Percentiles rank a stretch among this genome's conserved stretches.
phyloP scores from a whole-genome alignment of 1,140 invertebrate genomes.

The Caenorhabditis brenneri region DNA sequence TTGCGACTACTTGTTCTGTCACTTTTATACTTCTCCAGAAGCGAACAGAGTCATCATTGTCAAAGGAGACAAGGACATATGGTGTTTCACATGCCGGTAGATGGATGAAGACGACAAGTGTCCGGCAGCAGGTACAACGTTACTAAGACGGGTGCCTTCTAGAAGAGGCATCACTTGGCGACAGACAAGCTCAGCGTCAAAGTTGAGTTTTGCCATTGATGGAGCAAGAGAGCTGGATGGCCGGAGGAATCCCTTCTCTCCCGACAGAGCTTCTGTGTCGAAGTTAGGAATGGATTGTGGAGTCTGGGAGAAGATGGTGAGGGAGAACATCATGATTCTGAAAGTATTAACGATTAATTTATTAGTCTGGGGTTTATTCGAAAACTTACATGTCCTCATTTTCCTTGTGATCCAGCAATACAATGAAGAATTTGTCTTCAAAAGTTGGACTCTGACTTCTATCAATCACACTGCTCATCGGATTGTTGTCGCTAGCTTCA shows the following conservation, averaged over 20 bases:
- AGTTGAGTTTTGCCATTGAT: slow-evolving; percentile 42
- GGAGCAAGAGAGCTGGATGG: slow-evolving; percentile 43
- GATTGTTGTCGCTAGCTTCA: slow-evolving; percentile 56
- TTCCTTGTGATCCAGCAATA: slow-evolving; percentile 73
- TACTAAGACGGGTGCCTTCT: slow-evolving; percentile 17
- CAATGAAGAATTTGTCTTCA: slow-evolving; percentile 72
- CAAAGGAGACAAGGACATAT: slow-evolving; percentile 88
- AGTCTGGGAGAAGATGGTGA: slow-evolving; percentile 61
- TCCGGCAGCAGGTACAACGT: slow-evolving; percentile 83
- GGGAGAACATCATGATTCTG: slow-evolving; percentile 66
- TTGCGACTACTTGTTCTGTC: not conserved
- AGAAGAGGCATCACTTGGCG: slow-evolving; percentile 36
- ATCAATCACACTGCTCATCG: slow-evolving; percentile 49
- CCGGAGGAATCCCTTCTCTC: slow-evolving; percentile 45
- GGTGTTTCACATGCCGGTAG: slow-evolving; percentile 95
- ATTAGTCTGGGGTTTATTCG: not conserved
- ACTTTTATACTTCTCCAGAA: slow-evolving; percentile 69
- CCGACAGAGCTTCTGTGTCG: slow-evolving; percentile 37
- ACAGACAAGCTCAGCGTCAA: slow-evolving; percentile 44
- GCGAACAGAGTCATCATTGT: slow-evolving; percentile 82
- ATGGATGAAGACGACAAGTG: slow-evolving; percentile 97
- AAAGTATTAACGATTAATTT: slow-evolving; percentile 65
- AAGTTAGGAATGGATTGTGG: slow-evolving; percentile 54
- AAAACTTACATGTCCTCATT: slow-evolving; percentile 74
- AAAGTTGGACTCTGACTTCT: slow-evolving; percentile 54